These are phyloP conservation scores for Euspilapteryx auroguttella DNA, from an alignment of 2,888 invertebrate genomes.

Conservation along the genomic window DNA sequence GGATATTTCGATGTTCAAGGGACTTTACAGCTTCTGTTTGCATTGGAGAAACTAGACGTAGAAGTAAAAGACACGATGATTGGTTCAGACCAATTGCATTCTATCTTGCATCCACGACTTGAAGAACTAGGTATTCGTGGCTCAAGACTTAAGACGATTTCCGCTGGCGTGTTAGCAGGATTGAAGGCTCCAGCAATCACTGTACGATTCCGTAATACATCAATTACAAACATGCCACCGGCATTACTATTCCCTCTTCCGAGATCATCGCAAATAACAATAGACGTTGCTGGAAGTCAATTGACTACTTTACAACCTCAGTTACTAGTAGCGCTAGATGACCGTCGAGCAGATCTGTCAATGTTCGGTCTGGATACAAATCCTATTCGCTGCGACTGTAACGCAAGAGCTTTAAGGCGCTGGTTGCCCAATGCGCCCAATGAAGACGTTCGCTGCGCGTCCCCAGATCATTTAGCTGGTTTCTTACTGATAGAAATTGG, in stretches of 20 bases:
- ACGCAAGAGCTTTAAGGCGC: constrained; percentile 74
- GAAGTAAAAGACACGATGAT: constrained; percentile 85
- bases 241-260: constrained; percentile 86
- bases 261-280: constrained; percentile 75
- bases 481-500: constrained; percentile 73
- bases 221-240: constrained; percentile 75
- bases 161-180: constrained; percentile 83
- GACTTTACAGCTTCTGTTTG: constrained; percentile 72
- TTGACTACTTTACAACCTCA: constrained; percentile 77
- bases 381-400: constrained; percentile 86
- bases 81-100: constrained; percentile 79
- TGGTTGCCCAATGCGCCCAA: constrained; percentile 73
- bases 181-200: constrained; percentile 71
- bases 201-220: constrained; percentile 80
- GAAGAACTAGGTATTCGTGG: constrained; percentile 76
- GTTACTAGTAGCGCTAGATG: constrained; percentile 78
- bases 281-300: constrained; percentile 80
- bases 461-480: constrained; percentile 71
- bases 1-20: constrained; percentile 88
- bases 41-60: constrained; percentile 75
- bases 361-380: constrained; percentile 76
- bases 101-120: constrained; percentile 77
- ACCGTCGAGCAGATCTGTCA: constrained; percentile 73
- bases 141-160: constrained; percentile 71
- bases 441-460: constrained; percentile 65